Evolutionary conservation across 37 sponge, comb jelly and placozoan genomes (phyloP).

Genomic region (Lycopodina hypogea): DNA sequence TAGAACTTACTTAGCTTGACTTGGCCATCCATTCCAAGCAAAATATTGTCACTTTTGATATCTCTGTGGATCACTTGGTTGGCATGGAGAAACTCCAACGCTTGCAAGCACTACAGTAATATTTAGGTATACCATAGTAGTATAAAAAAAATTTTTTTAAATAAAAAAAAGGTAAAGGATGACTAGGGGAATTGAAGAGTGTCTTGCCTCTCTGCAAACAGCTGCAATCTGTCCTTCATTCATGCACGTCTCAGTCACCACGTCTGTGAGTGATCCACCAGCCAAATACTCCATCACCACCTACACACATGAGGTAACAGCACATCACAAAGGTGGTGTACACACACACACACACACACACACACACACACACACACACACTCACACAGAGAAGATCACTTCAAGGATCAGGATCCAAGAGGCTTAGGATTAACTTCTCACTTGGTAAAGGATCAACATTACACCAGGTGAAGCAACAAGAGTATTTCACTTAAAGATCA

Average conservation of each 20-base stretch:
- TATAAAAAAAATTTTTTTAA: too few relatives aligned
- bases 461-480: background rate
- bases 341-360: background rate
- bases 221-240: conserved; percentile 98
- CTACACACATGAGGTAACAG: conserved; percentile 27
- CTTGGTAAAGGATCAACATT: too few relatives aligned
- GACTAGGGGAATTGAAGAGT: background rate
- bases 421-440: too few relatives aligned
- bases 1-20: conserved; percentile 97
- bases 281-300: conserved; percentile 99
- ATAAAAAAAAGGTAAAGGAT: background rate
- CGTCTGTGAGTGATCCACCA: conserved; percentile 98
- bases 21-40: conserved; percentile 95
- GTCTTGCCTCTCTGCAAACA: conserved; percentile 92
- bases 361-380: too few relatives aligned
- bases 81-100: conserved; percentile 91
- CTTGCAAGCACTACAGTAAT: conserved; percentile 79
- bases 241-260: conserved; percentile 98
- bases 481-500: too few relatives aligned
- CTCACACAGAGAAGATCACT: too few relatives aligned
- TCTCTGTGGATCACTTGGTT: conserved; percentile 96
- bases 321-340: background rate
- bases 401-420: too few relatives aligned
- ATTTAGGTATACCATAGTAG: background rate
- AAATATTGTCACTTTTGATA: conserved; percentile 98